Percentiles rank a stretch among this genome's conserved stretches.
Conservation (phyloP, 2,888 invertebrate species). For the Ornithoptera alexandrae region DNA sequence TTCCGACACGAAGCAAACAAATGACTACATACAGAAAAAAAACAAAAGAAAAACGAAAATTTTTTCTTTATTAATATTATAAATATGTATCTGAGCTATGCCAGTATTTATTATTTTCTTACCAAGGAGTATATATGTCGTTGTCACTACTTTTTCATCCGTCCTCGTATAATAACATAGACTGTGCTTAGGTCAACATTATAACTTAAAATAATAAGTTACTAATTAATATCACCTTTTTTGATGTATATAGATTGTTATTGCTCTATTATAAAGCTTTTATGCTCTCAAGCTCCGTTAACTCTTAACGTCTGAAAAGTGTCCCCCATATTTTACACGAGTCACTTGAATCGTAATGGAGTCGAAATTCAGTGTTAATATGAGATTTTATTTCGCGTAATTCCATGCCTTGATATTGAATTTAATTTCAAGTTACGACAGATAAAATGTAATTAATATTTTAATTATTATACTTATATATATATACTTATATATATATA, state of each 20-base stretch:
- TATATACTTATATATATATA: no score
- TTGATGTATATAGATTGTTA: neutral
- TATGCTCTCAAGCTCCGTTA: conserved; percentile 62
- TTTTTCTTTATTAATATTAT: no score
- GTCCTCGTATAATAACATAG: no score
- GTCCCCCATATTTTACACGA: conserved; percentile 41
- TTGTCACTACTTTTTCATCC: no score
- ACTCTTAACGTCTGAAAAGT: conserved; percentile 52
- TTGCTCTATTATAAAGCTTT: conserved; percentile 51
- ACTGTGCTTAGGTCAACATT: neutral
- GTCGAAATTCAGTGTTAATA: conserved; percentile 7
- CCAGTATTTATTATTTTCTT: no score
- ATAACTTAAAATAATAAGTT: neutral
- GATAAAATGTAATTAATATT: neutral
- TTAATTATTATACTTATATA: neutral
- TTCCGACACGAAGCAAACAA: no score
- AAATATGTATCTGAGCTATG: no score
- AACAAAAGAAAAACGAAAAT: no score
- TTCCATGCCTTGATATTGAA: neutral
- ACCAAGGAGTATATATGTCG: no score
- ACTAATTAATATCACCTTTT: neutral
- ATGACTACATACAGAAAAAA: no score
- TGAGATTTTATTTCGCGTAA: conserved; percentile 4
- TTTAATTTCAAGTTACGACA: neutral
- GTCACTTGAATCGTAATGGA: conserved; percentile 22